Evolutionary conservation across 2,888 invertebrate species (phyloP).

Genomic region (Rosalia funebris): DNA sequence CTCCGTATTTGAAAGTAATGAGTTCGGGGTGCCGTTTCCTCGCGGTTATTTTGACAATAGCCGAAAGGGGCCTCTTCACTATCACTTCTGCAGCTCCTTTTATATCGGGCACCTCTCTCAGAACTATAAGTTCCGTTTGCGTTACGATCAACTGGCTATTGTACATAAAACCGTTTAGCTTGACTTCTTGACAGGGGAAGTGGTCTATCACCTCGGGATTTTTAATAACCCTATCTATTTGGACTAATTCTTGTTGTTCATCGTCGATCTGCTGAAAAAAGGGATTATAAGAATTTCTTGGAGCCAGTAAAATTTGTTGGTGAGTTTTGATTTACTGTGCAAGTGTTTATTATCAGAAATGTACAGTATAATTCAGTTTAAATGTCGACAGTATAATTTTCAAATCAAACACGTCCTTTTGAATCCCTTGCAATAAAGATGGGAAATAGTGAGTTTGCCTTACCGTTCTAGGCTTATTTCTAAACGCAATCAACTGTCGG

Average conservation of each 20-base stretch:
- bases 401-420: too few species aligned
- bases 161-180: conserved; percentile 87
- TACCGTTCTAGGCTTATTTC: too few species aligned
- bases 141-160: conserved; percentile 90
- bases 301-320: too few species aligned
- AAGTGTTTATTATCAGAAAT: too few species aligned
- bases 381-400: too few species aligned
- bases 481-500: too few species aligned
- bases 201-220: conserved; percentile 85
- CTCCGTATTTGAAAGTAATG: conserved; percentile 96
- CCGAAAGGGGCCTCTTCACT: conserved; percentile 86
- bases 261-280: conserved; percentile 63
- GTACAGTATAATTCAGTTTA: too few species aligned
- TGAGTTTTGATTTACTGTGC: too few species aligned
- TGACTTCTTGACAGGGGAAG: conserved; percentile 93
- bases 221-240: conserved; percentile 82
- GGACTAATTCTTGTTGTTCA: conserved; percentile 82
- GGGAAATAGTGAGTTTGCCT: too few species aligned
- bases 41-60: conserved; percentile 96
- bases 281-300: too few species aligned
- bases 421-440: too few species aligned
- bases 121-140: conserved; percentile 83
- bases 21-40: conserved; percentile 95
- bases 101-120: conserved; percentile 81
- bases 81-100: conserved; percentile 86